These are phyloP conservation scores for Aselliscus stoliczkanus DNA, from an alignment of 2,797 vertebrate genomes.

Conservation along the genomic window DNA sequence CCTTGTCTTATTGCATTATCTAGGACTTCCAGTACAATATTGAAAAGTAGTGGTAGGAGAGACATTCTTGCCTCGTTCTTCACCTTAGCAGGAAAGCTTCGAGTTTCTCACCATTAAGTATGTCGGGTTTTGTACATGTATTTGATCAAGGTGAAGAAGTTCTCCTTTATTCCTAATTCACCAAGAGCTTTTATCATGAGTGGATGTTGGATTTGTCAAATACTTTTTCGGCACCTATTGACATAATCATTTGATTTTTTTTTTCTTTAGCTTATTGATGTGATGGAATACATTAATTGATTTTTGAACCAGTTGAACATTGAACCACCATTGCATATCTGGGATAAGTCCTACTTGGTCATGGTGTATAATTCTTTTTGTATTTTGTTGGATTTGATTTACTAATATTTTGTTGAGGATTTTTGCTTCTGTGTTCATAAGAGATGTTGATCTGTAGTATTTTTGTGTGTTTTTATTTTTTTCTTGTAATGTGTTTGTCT, in stretches of 20 bases:
- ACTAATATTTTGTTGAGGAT: neutral
- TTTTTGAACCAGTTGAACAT: neutral
- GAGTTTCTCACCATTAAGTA: neutral
- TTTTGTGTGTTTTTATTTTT: neutral
- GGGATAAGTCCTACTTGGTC: neutral
- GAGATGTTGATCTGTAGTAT: neutral
- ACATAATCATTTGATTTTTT: neutral
- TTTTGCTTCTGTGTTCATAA: neutral
- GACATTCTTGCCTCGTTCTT: neutral
- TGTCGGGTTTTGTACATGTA: neutral
- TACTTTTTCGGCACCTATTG: neutral
- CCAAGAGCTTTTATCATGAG: neutral
- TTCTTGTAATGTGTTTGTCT: neutral
- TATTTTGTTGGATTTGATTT: neutral
- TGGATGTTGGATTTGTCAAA: neutral
- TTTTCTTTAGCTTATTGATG: neutral
- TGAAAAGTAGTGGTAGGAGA: neutral
- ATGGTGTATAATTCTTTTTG: neutral
- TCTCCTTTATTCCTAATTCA: neutral
- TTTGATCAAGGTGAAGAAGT: neutral
- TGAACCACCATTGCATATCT: neutral
- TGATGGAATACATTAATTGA: neutral
- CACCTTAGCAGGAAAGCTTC: neutral
- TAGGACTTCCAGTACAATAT: neutral
- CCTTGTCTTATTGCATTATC: neutral